Evolutionary conservation across 2,113 vertebrate species (phyloP), one percentile per base, ranked within the genome.

Genomic region (Oenanthe oenanthe): DNA sequence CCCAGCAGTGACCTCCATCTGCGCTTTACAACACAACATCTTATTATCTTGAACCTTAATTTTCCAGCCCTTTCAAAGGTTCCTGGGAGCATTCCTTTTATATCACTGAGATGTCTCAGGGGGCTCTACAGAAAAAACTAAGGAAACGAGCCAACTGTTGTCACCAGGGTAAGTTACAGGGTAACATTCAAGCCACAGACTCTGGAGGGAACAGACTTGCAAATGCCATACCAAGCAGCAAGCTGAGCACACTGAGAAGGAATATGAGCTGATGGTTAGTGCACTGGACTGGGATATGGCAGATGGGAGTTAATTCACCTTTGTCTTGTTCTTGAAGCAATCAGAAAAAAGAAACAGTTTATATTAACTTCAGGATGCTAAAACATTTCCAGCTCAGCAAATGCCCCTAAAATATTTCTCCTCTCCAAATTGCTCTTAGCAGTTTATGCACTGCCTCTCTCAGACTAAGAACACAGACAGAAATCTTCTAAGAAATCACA

Each of bases 31-130:
- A 38, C 32, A 77, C 63, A 86, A 45, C 53, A 34, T n/a, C 75
- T 88, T n/a, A 70, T 79, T 91, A 85, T 43, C 62, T 72, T 43
- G 25, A 79, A 65, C 53, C 66, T 92, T 82, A 29, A 79, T 89
- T 94, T 87, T 84, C 86, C 75, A 53, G 88, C 42, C 77, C 61
- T 79, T 97, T 90, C 60, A 84, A 25, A 36, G 62, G 76, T 58
- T 97, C 85, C 66, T 77, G 50, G 73, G 68, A 88, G 43, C 62
- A 66, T 78, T 85, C 84, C 26, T 78, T 87, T 72, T 45, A 0
- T 65, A 62, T 36, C 92, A 91, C 60, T 56, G 63, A 71, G 40
- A 91, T 57, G 50, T 48, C 66, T 77, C 29, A 65, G 29, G 34
- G 32, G 32, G 70, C 25, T 66, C 53, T 34, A 75, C 36, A 70